phyloP scores from a whole-genome alignment of 2,888 invertebrate species.

The Shargacucullia verbasci region DNA sequence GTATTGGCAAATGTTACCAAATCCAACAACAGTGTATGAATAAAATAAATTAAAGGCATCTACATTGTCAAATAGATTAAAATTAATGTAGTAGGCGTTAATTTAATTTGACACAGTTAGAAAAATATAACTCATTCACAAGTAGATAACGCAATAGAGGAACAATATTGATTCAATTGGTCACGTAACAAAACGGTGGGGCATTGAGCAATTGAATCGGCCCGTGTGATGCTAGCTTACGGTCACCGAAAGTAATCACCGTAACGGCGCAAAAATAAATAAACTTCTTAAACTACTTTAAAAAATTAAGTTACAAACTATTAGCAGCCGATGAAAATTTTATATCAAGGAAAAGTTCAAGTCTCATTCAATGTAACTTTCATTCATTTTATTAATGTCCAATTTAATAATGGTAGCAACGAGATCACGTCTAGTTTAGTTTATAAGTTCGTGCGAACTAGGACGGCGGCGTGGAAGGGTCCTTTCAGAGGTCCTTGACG shows the following conservation, averaged over 20 bases:
- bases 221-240: conserved; percentile 42
- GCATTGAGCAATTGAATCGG: conserved; percentile 59
- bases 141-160: conserved; percentile 61
- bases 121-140: conserved; percentile 57
- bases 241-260: conserved; percentile 24
- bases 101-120: conserved; percentile 54
- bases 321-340: conserved; percentile 2
- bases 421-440: conserved; percentile 40
- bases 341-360: not conserved
- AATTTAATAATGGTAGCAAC: conserved; percentile 24
- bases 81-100: conserved; percentile 43
- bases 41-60: not conserved
- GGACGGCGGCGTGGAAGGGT: conserved; percentile 58
- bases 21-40: not conserved
- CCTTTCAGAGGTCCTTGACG: conserved; percentile 64
- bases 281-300: conserved; percentile 13
- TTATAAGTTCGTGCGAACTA: conserved; percentile 52
- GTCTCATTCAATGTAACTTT: not conserved
- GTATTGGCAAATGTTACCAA: too few relatives aligned
- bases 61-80: conserved; percentile 36
- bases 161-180: conserved; percentile 71
- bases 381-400: conserved; percentile 4
- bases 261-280: conserved; percentile 20
- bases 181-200: conserved; percentile 58
- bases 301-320: conserved; percentile 2